Evolutionary conservation across 2,888 invertebrate species (phyloP).

Genomic region (Hymenopus coronatus): DNA sequence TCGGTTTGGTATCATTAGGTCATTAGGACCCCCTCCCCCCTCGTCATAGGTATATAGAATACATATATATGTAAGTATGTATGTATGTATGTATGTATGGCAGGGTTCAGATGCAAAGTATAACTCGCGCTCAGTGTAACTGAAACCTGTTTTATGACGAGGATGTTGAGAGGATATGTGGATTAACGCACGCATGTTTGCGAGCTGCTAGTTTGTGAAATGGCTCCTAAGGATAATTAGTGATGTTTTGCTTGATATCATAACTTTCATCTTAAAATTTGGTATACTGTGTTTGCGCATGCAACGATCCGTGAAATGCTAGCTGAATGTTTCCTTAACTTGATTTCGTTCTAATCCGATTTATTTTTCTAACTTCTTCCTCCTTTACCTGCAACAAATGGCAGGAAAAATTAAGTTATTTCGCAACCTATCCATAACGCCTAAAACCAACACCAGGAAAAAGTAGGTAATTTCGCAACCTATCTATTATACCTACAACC

Average conservation of each 20-base stretch:
- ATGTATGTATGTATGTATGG: background rate
- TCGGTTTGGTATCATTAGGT: constrained; percentile 19
- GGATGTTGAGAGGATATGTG: too few relatives aligned
- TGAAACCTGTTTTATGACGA: constrained; percentile 10
- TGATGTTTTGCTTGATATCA: background rate
- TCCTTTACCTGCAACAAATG: too few relatives aligned
- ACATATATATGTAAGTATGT: constrained; percentile 1
- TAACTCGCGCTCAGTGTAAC: constrained; percentile 7
- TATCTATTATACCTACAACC: too few relatives aligned
- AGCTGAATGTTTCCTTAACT: too few relatives aligned
- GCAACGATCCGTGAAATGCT: too few relatives aligned
- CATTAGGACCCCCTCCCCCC: constrained; percentile 14
- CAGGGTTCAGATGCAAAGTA: constrained; percentile 10
- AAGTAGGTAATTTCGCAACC: too few relatives aligned
- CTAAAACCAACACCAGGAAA: too few relatives aligned
- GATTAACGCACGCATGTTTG: background rate
- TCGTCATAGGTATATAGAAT: constrained; percentile 1
- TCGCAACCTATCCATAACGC: too few relatives aligned
- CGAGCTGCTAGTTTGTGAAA: background rate
- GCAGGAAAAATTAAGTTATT: too few relatives aligned
- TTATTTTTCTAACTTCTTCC: too few relatives aligned
- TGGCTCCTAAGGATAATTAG: background rate
- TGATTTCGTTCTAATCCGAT: too few relatives aligned
- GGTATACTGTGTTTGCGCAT: too few relatives aligned
- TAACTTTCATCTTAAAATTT: background rate